Evolutionary conservation across 2,888 invertebrate species (phyloP), one percentile per base, ranked within the genome.

Genomic region (Nowickia ferox): DNA sequence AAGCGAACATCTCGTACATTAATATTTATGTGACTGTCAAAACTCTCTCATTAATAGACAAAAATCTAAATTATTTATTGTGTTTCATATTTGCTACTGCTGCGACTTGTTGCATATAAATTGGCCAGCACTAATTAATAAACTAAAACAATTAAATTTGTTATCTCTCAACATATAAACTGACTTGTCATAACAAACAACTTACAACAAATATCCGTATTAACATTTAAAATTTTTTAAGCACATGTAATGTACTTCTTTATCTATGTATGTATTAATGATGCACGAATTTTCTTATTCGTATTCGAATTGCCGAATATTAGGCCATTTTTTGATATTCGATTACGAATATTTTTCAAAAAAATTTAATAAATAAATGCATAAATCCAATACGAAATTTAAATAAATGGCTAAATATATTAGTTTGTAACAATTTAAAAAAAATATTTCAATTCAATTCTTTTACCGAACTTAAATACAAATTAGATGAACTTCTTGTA

Each of bases 11-110:
- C 30, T 0, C 5, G 6, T 30, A 30, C 30, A 30, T 5, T 0
- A 30, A 30, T 30, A 44, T 61, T 72, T 59, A 59, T 77, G 55
- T 71, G 63, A 53, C 30, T 46, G 22, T 17, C 9, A 53, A 19
- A 19, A 53, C 9, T 17, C 0, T 48, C 13, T 6, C 8, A 55
- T 55, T 55, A 55, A 55, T 30, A 55, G 22, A 17, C 22, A 55
- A 19, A 53, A 44, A 22, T 53, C 17, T 53, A 19, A 19, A 53
- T 53, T 11, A 53, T 53, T 53, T 53, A 51, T 55, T 55, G 9
- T 22, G 11, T 55, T 55, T 30, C 55, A 55, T 13, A 55, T 8
- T 11, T 13, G 10, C 48, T 48, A 9, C n/a, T 22, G 40, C 22
- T 44, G 30, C 44, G 22, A 46, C 17, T 10, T 72, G 17, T 53